These are phyloP conservation scores for human DNA, from an alignment of 2,113 vertebrate genomes.

Conservation along the genomic window GRCh38 chr3:1165001-1165500, in stretches of 20 bases:
- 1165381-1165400: no score
- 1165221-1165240: neutral
- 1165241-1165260: neutral
- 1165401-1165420: neutral
- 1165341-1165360: neutral
- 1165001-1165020: neutral
- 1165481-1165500: neutral
- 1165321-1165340: neutral
- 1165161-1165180: neutral
- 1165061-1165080: neutral
- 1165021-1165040: neutral
- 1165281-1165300: neutral
- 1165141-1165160: neutral
- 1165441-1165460: neutral
- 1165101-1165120: neutral
- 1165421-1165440: neutral
- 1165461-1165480: rapidly evolving
- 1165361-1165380: neutral
- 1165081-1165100: neutral
- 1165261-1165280: neutral
- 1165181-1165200: no score
- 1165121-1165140: no score
- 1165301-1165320: neutral
- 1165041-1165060: neutral
- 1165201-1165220: neutral